Base-by-base conservation (phyloP, 2,113 vertebrate genomes). In the Ardeotis arabs region DNA sequence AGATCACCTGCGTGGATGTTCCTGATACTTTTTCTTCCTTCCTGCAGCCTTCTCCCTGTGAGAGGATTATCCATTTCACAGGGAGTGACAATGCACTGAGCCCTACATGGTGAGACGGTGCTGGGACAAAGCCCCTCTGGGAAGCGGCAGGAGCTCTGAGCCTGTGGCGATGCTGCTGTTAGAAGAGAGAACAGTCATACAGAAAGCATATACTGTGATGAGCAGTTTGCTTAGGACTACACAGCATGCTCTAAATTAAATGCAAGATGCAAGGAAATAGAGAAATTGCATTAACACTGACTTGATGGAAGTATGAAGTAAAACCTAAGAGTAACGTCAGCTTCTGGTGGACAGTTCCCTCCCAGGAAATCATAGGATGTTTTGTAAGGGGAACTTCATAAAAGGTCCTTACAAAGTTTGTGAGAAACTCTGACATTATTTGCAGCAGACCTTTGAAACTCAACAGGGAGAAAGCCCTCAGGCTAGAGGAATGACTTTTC, bases 401-500 rank as follows among this genome's bases (percentile, higher is more conserved):
- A 74, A 63, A 77, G 33, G 64, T 90, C 35, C 64, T 78, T 92
- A 47, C 18, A 70, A 92, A 81, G 55, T 94, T 77, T 74, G 11
- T 66, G 10, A 88, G 20, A 78, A 90, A 83, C 12, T 62, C 66
- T 93, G 92, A 78, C 72, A 56, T 55, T 88, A 70, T 85, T 81
- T 90, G 78, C 47, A 90, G 52, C 68, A 92, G 64, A 93, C 68
- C 41, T 90, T 86, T 84, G 87, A 94, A 96, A 94, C 72, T 90
- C 90, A 72, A 25, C 31, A 92, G 59, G 72, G 33, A 96, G 55
- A 90, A 93, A 92, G 52, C 52, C 63, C 63, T 91, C 31, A 76
- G 85, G 84, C 84, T 91, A 77, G 16, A 85, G 59, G 85, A 91
- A 49, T 44, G 20, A 88, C 67, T 94, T 93, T 88, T 92, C 72